Evolutionary conservation across 2,797 vertebrate genomes (phyloP), one percentile per base, ranked within the genome.

Genomic region (Sphenopsis melanotis): DNA sequence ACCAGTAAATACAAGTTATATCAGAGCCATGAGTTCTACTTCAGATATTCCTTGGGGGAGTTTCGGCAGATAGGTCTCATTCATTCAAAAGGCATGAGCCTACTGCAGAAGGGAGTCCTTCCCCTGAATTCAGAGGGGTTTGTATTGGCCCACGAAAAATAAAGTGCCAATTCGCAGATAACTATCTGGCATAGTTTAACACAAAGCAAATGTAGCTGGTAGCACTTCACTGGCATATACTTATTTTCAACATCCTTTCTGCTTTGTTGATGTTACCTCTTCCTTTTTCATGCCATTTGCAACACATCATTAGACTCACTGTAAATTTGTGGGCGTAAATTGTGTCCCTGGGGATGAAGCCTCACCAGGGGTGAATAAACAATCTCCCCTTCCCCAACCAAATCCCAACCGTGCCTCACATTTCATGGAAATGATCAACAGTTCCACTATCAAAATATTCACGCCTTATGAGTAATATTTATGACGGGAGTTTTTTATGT

Each of bases 391-490:
- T 94, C 83, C 93, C 50, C 83, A 86, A 34, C 9, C 15, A 92
- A 95, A 91, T 95, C 89, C 89, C 92, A 90, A 56, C 17, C 44
- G 82, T 64, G 94, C 93, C 89, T 95, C 79, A 85, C 90, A 96
- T 95, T 97, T 97, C 94, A 96, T 92, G 94, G 96, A 96, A 96
- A 91, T 84, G 83, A 95, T 92, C 93, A 95, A 68, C 83, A 86
- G 72, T 84, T 90, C 85, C 65, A 81, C 89, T 97, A 95, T 84
- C 94, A 96, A 97, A 96, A 97, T 90, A 97, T 93, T 96, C 93
- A 96, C 19, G 39, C 79, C 90, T 95, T 92, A 89, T 96, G 95
- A 97, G 89, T 94, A 97, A 96, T 96, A 97, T 95, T 97, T 97
- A 96, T 53, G 90, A 94, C 56, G 78, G 91, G 93, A 94, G 68